These are phyloP conservation scores for Atherinomorus stipes DNA, from an alignment of 2,113 vertebrate genomes.

Conservation along the genomic window DNA sequence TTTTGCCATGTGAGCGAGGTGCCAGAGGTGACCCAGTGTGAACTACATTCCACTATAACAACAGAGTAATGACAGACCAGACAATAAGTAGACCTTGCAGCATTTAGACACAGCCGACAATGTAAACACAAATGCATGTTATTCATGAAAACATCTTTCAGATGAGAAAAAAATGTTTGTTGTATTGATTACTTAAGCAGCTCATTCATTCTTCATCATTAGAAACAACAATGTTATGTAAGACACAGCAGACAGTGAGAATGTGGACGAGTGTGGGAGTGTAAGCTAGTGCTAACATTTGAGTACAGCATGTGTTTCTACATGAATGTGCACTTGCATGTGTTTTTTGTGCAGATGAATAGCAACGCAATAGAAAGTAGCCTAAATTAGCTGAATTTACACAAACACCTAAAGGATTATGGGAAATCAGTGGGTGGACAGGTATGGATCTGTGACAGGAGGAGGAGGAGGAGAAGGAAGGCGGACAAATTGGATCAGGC, in stretches of 20 bases:
- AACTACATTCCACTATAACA: constrained; percentile 44
- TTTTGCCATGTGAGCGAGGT: constrained; percentile 24
- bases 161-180: not conserved
- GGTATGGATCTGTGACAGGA: constrained; percentile 69
- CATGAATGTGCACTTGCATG: not conserved
- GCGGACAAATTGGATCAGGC: constrained; percentile 39
- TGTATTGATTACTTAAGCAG: constrained; percentile 20
- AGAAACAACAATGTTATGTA: constrained; percentile 42
- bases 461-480: constrained; percentile 32
- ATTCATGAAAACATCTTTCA: constrained; percentile 19
- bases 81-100: constrained; percentile 43
- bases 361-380: constrained; percentile 23
- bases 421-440: constrained; percentile 75
- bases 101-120: constrained; percentile 22
- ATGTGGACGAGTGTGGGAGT: constrained; percentile 7
- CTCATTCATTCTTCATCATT: constrained; percentile 38
- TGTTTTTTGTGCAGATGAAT: constrained; percentile 34
- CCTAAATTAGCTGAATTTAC: constrained; percentile 56
- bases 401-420: constrained; percentile 63
- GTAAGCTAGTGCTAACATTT: constrained; percentile 36
- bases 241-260: constrained; percentile 31
- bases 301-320: constrained; percentile 9
- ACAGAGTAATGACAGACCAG: constrained; percentile 39
- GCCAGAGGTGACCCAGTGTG: constrained; percentile 51
- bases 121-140: constrained; percentile 26